Evolutionary conservation across 2,113 vertebrate genomes (phyloP).

Genomic region (Epinephelus fuscoguttatus): DNA sequence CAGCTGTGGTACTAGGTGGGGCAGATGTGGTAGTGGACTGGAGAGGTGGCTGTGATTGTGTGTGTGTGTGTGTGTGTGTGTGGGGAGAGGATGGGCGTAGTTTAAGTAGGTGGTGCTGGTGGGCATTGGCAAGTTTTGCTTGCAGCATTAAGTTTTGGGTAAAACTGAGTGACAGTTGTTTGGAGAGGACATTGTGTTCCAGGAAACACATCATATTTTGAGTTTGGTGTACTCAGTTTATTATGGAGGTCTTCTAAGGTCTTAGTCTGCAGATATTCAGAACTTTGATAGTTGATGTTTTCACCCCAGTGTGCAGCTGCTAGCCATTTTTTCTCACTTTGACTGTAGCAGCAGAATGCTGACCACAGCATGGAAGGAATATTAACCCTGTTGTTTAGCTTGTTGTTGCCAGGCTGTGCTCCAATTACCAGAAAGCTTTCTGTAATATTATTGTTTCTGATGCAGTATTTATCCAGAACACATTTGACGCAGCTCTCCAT

Average conservation of each 20-base stretch:
- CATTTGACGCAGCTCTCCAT: constrained; percentile 41
- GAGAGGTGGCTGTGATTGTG: too few relatives aligned
- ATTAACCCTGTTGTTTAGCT: constrained; percentile 1
- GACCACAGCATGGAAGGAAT: constrained; percentile 57
- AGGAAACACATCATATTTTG: constrained; percentile 7
- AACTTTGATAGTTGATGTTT: not conserved
- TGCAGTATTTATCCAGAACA: constrained; percentile 46
- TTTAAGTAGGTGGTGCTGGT: too few relatives aligned
- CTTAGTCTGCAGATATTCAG: constrained; percentile 16
- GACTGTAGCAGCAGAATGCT: constrained; percentile 60
- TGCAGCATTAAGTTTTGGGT: accelerated
- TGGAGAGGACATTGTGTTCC: not conserved
- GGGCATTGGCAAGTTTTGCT: not conserved
- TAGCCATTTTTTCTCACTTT: not conserved
- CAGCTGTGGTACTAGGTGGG: not conserved
- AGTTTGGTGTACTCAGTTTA: not conserved
- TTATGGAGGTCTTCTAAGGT: constrained; percentile 3
- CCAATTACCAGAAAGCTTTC: constrained; percentile 40
- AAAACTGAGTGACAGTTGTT: constrained; percentile 10
- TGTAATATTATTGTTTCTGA: not conserved
- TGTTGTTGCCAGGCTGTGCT: constrained; percentile 4
- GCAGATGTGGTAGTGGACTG: accelerated
- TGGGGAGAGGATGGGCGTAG: too few relatives aligned
- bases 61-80: too few relatives aligned
- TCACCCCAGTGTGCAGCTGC: not conserved